A percentile compares a stretch with the other conserved stretches of the same genome.
These are phyloP conservation scores for Ceratosolen fusciceps DNA, from an alignment of 1,140 invertebrate species.

Conservation along the genomic window DNA sequence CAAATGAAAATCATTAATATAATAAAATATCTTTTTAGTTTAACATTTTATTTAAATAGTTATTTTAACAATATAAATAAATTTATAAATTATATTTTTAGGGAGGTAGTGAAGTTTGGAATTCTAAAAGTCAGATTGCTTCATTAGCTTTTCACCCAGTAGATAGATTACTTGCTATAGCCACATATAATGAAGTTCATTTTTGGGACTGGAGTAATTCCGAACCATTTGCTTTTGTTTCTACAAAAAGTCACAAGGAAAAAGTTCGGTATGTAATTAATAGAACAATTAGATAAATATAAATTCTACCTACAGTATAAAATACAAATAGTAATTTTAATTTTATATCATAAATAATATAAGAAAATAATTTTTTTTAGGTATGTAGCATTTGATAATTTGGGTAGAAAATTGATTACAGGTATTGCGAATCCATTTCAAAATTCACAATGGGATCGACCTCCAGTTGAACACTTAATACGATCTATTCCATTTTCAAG, in stretches of 20 bases:
- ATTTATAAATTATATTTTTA: slow-evolving; percentile 61
- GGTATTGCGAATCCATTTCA: slow-evolving; percentile 82
- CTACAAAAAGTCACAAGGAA: slow-evolving; percentile 80
- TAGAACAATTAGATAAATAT: too few species aligned
- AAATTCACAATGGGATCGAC: slow-evolving; percentile 72
- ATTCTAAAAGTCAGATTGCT: slow-evolving; percentile 80
- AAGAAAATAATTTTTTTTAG: slow-evolving; percentile 66
- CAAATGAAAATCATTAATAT: too few species aligned
- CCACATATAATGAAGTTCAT: slow-evolving; percentile 86
- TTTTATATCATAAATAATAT: not conserved
- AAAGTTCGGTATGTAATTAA: slow-evolving; percentile 82
- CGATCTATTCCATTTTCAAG: slow-evolving; percentile 52
- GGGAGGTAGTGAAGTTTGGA: slow-evolving; percentile 90
- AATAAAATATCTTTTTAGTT: too few species aligned
- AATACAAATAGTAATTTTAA: not conserved
- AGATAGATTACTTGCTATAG: slow-evolving; percentile 86
- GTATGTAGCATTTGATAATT: slow-evolving; percentile 88
- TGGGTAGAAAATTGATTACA: slow-evolving; percentile 87
- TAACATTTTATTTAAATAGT: not conserved
- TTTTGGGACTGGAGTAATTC: slow-evolving; percentile 92
- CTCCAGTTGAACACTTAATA: slow-evolving; percentile 60
- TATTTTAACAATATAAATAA: not conserved
- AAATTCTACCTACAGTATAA: slow-evolving; percentile 28
- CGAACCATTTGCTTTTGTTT: slow-evolving; percentile 81
- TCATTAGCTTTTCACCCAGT: slow-evolving; percentile 90